A percentile compares a stretch with the other conserved stretches of the same genome.
These are phyloP conservation scores for Nemotelus nigrinus DNA, from an alignment of 2,888 invertebrate species.

Conservation along the genomic window DNA sequence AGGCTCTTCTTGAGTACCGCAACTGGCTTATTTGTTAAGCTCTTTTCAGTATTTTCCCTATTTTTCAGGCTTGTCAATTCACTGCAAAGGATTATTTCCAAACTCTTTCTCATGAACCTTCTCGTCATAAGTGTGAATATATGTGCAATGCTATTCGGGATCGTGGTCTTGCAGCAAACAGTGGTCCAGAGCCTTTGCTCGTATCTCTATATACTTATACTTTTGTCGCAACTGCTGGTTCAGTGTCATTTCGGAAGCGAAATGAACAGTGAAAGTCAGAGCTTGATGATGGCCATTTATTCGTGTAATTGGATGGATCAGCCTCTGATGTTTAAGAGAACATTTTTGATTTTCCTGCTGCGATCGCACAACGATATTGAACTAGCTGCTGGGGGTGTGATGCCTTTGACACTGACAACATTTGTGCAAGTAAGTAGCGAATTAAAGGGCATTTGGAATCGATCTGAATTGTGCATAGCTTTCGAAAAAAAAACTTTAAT, in stretches of 20 bases:
- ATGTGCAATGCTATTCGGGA: background rate
- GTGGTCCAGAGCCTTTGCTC: background rate
- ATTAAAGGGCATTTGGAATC: no score
- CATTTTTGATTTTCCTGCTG: slow-evolving; percentile 56
- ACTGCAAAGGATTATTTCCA: background rate
- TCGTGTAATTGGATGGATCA: slow-evolving; percentile 55
- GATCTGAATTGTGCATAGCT: no score
- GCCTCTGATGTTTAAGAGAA: slow-evolving; percentile 52
- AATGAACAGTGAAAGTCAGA: slow-evolving; percentile 51
- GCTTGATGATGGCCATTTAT: slow-evolving; percentile 54
- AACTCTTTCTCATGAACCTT: slow-evolving; percentile 2
- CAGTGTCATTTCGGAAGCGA: slow-evolving; percentile 54
- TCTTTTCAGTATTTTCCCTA: background rate
- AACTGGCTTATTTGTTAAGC: background rate
- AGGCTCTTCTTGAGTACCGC: background rate
- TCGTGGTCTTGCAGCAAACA: background rate
- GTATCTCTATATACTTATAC: slow-evolving; percentile 48
- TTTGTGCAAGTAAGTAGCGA: slow-evolving; percentile 25
- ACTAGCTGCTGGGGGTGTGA: background rate
- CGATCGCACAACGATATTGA: slow-evolving; percentile 51
- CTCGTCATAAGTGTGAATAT: background rate
- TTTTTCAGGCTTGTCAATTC: background rate
- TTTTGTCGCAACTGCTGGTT: slow-evolving; percentile 53
- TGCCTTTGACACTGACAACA: slow-evolving; percentile 9
- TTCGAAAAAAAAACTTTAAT: no score